phyloP scores from a whole-genome alignment of 2,113 vertebrate species.

The Bubo scandiacus region DNA sequence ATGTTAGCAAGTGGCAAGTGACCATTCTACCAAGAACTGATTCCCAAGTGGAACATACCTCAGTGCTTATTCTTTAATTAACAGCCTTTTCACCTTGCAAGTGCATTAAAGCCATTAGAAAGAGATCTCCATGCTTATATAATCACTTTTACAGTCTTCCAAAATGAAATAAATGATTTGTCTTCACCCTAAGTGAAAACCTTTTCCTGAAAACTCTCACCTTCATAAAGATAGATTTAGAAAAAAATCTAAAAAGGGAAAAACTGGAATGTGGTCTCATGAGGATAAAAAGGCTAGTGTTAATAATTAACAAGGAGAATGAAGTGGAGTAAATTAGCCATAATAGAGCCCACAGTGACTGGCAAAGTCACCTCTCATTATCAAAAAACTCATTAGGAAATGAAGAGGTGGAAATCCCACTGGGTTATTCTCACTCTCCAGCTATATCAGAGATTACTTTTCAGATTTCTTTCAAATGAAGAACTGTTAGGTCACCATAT shows the following conservation, averaged over 20 bases:
- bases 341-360: constrained; percentile 94
- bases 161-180: constrained; percentile 66
- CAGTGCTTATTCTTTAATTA: constrained; percentile 75
- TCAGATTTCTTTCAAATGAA: constrained; percentile 77
- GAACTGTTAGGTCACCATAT: constrained; percentile 76
- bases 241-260: constrained; percentile 61
- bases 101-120: constrained; percentile 60
- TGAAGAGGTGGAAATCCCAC: constrained; percentile 84
- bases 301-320: constrained; percentile 91
- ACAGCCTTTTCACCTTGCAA: constrained; percentile 71
- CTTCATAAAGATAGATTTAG: constrained; percentile 65
- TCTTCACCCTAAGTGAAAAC: constrained; percentile 64
- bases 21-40: constrained; percentile 66
- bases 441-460: constrained; percentile 78
- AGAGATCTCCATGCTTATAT: constrained; percentile 53
- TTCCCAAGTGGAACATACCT: constrained; percentile 70
- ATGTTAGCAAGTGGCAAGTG: constrained; percentile 76
- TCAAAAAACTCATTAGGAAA: constrained; percentile 88
- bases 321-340: constrained; percentile 91
- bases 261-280: constrained; percentile 80
- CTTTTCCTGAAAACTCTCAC: constrained; percentile 63
- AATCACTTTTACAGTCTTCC: constrained; percentile 60
- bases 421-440: constrained; percentile 77
- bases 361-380: constrained; percentile 84
- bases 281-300: constrained; percentile 96